A percentile compares a stretch with the other conserved stretches of the same genome.
phyloP scores from a whole-genome alignment of 2,797 vertebrate species.

The Alauda arvensis region DNA sequence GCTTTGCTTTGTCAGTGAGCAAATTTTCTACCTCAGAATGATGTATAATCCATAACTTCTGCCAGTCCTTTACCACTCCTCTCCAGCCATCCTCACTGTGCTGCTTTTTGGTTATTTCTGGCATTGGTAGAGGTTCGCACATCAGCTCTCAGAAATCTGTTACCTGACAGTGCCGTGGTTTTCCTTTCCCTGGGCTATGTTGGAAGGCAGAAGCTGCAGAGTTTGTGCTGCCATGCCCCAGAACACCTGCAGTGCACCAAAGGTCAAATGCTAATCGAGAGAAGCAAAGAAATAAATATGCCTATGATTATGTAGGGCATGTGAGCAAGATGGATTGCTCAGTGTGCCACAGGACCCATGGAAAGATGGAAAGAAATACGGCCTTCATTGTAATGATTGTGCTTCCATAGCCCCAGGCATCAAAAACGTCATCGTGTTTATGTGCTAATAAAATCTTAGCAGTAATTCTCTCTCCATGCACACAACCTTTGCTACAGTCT shows the following conservation, averaged over 20 bases:
- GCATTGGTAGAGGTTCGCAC: accelerated
- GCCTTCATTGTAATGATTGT: background rate
- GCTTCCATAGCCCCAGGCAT: background rate
- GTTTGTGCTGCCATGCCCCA: background rate
- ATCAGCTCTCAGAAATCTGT: background rate
- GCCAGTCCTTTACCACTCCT: background rate
- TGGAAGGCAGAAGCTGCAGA: background rate
- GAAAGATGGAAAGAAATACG: constrained; percentile 49
- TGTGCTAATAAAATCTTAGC: constrained; percentile 47
- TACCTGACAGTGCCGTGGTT: background rate
- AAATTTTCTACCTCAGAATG: background rate
- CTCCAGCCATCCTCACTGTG: background rate
- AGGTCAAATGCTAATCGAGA: background rate
- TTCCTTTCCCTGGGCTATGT: background rate
- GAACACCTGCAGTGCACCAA: background rate
- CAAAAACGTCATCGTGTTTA: constrained; percentile 38
- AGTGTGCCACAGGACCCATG: background rate
- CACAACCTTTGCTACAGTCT: constrained; percentile 16
- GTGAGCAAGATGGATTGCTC: constrained; percentile 25
- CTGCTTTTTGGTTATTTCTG: background rate
- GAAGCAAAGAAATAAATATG: background rate
- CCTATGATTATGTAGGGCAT: background rate
- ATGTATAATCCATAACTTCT: background rate
- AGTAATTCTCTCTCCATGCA: constrained; percentile 41
- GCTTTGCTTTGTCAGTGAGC: background rate